Percentiles rank a stretch among this genome's conserved stretches.
Conservation (phyloP, 2,113 vertebrate species). For the Silurus glanis region DNA sequence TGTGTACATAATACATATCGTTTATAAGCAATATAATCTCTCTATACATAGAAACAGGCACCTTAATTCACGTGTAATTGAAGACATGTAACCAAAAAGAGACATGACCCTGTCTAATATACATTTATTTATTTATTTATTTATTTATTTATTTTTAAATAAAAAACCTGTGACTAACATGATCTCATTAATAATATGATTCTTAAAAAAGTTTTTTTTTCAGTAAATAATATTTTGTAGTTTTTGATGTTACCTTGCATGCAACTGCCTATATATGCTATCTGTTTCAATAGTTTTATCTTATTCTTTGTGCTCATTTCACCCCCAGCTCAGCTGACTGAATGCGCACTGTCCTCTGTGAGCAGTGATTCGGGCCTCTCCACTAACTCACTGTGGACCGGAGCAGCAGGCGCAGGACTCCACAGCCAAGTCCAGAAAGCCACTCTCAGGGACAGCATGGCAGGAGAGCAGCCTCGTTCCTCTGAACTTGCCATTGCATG, state of each 20-base stretch:
- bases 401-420: constrained; percentile 66
- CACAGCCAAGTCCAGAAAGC: constrained; percentile 73
- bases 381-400: constrained; percentile 74
- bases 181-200: not conserved
- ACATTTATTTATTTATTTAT: not conserved
- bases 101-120: not conserved
- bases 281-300: not conserved
- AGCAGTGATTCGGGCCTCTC: constrained; percentile 90
- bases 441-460: constrained; percentile 75
- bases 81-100: not conserved
- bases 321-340: constrained; percentile 31
- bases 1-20: not conserved
- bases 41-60: not conserved
- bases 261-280: not conserved
- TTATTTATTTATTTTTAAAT: not conserved
- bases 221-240: not conserved
- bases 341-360: constrained; percentile 76
- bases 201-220: not conserved
- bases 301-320: constrained; percentile 7
- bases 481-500: constrained; percentile 53
- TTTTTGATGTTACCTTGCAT: not conserved
- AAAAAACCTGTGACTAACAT: not conserved
- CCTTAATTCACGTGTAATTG: not conserved
- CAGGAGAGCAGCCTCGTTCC: constrained; percentile 61
- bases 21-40: not conserved